Conservation (phyloP, 2,888 invertebrate genomes). For the Oscheius sp. region DNA sequence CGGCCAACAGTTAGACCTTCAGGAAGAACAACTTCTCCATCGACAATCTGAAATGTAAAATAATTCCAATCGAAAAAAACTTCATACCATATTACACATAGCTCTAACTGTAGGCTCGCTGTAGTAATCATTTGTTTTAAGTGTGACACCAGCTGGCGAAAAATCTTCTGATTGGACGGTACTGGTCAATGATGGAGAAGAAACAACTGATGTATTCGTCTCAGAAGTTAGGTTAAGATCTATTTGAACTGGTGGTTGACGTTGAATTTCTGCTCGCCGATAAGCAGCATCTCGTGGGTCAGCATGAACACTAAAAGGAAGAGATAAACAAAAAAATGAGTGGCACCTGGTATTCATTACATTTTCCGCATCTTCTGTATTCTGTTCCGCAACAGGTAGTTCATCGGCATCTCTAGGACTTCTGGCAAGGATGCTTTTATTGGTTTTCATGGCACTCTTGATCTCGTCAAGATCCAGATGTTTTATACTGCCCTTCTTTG, state of each 20-base stretch:
- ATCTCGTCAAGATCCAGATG: conserved; percentile 48
- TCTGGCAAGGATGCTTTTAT: neutral
- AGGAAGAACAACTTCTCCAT: conserved; percentile 51
- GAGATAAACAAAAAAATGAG: neutral
- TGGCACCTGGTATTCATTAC: conserved; percentile 15
- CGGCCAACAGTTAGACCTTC: conserved; percentile 76
- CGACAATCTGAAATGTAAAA: conserved; percentile 26
- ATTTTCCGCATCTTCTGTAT: conserved; percentile 5
- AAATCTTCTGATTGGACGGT: neutral
- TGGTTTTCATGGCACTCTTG: conserved; percentile 22
- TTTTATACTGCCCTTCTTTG: conserved; percentile 46
- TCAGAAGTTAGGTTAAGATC: conserved; percentile 13
- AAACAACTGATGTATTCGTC: conserved; percentile 1
- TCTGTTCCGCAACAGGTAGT: conserved; percentile 39
- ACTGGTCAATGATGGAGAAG: neutral
- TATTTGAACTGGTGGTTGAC: conserved; percentile 30
- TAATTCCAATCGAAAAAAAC: neutral
- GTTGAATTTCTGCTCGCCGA: conserved; percentile 29
- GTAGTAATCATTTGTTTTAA: conserved; percentile 83
- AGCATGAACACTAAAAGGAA: conserved; percentile 6
- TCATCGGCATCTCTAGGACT: conserved; percentile 54
- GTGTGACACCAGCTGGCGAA: conserved; percentile 17
- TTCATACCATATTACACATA: conserved; percentile 76
- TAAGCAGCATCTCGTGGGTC: conserved; percentile 34
- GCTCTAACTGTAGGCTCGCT: conserved; percentile 88